Base-by-base conservation (phyloP, 2,113 vertebrate genomes). In the Argyrosomus japonicus region DNA sequence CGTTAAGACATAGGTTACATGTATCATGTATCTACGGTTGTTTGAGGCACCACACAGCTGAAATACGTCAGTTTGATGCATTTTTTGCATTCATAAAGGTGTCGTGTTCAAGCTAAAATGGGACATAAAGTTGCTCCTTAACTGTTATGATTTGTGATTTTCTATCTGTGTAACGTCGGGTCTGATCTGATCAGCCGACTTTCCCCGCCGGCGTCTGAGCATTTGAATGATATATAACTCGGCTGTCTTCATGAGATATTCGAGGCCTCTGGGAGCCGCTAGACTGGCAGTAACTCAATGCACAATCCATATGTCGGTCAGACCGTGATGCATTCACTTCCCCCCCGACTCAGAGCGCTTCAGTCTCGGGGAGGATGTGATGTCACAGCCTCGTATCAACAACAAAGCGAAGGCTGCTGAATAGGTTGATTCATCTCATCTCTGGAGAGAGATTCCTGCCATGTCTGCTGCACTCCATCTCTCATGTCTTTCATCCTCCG, bases 341-440 rank as follows among this genome's bases (percentile, higher is more conserved):
- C 70, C 29, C 29, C 36, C 6, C 36, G 36, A 40, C 36, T 40
- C 36, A 2, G 36, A 12, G 14, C 48, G 14, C 48, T 17, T 15
- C 5, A 10, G 18, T 19, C 45, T 18, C 6, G 6, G 68, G 63
- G 68, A 82, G 85, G 87, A 90, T 78, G 86, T 83, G 87, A 89
- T 89, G 92, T 90, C 89, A 87, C 76, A 75, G 90, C 81, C 82
- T 84, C 64, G 21, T 77, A 85, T 87, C 89, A 69, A 68, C 89
- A 87, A 89, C 88, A 89, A 83, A 91, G 87, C 72, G 23, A 53
- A 32, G 81, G 79, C 57, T 15, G 58, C 82, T 86, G 81, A 90
- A 88, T 80, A 53, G 90, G 87, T 78, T 78, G 87, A 90, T 89
- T 92, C 89, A 92, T 91, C 85, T 84, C 77, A 76, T 89, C 91